Evolutionary conservation across 2,888 invertebrate genomes (phyloP).

Genomic region (Enoplolaimus lenunculus): DNA sequence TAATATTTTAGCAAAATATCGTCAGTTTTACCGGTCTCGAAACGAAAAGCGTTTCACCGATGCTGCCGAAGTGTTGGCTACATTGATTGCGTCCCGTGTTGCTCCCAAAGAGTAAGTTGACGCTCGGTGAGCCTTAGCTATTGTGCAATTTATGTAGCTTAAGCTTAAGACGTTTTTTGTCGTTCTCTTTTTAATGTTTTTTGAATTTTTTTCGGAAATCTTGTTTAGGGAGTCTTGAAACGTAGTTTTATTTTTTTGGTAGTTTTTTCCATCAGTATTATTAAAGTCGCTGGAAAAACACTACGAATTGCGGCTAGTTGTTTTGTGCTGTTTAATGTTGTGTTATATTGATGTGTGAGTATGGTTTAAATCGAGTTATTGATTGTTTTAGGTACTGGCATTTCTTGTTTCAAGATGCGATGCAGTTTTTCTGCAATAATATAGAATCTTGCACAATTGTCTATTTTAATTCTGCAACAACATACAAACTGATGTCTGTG

Average conservation of each 20-base stretch:
- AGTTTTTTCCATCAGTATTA: no score
- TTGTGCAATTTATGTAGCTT: no score
- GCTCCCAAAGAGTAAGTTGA: constrained; percentile 1
- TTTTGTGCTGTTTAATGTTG: no score
- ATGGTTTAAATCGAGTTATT: no score
- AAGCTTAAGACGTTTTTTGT: no score
- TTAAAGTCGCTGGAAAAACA: no score
- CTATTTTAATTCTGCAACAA: background rate
- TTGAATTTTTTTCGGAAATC: no score
- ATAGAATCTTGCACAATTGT: background rate
- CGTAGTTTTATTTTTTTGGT: no score
- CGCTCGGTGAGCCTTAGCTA: background rate
- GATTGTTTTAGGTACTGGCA: background rate
- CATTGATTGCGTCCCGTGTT: background rate
- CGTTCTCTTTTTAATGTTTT: no score
- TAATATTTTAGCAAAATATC: constrained; percentile 14
- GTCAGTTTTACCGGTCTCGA: background rate
- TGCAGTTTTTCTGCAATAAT: background rate
- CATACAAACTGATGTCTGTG: background rate
- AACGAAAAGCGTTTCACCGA: background rate
- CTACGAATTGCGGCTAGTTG: no score
- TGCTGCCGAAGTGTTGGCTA: constrained; percentile 11
- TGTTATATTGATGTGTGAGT: no score
- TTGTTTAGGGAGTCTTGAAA: no score
- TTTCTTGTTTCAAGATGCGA: background rate